Conservation (phyloP, 2,113 vertebrate species). For the Otis tarda region DNA sequence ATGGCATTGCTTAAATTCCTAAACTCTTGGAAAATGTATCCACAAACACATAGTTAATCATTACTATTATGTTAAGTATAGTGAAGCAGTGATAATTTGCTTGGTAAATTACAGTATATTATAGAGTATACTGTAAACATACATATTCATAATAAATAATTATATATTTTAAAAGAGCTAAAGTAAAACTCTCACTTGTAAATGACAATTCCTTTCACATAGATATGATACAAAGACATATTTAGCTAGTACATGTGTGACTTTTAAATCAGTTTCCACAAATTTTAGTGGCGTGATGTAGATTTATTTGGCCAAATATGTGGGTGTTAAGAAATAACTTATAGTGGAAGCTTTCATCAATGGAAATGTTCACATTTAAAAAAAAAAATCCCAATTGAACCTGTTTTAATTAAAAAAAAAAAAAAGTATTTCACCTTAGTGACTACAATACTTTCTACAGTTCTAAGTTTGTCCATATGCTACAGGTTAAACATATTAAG, state of each 20-base stretch:
- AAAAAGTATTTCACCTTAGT: background rate
- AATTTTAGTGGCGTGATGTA: background rate
- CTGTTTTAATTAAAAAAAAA: background rate
- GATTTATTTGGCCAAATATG: background rate
- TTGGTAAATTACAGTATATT: slow-evolving; percentile 25
- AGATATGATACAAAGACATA: background rate
- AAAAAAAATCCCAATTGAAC: background rate
- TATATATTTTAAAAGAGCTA: background rate
- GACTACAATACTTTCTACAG: background rate
- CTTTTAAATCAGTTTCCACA: background rate
- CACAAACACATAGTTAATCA: background rate
- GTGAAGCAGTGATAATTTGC: slow-evolving; percentile 12
- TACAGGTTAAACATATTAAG: background rate
- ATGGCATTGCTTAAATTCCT: background rate
- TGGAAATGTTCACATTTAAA: background rate
- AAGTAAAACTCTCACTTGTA: background rate
- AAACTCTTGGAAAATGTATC: background rate
- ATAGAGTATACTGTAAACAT: background rate
- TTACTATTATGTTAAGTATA: slow-evolving; percentile 23
- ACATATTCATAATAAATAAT: slow-evolving; percentile 19
- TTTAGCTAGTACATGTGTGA: background rate
- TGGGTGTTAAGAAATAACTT: background rate
- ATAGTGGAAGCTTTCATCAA: background rate
- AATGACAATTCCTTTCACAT: background rate
- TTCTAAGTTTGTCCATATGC: background rate